Conservation (phyloP, 2,113 vertebrate species). For the Notechis scutatus region DNA sequence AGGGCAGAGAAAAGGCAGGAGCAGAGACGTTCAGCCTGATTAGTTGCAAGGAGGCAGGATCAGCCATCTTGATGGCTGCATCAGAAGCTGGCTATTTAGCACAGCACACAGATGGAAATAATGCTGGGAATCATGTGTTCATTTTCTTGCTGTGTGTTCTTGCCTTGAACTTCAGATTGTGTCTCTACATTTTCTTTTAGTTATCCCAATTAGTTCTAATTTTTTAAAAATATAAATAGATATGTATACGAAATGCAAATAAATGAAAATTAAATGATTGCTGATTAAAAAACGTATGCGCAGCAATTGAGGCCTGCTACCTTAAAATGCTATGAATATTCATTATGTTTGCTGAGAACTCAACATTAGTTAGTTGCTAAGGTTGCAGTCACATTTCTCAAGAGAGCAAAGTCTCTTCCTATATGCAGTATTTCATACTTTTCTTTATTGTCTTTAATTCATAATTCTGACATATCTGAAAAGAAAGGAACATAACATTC, state of each 20-base stretch:
- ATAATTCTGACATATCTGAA: background rate
- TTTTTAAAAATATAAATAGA: background rate
- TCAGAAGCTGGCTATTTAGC: background rate
- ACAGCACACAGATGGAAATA: background rate
- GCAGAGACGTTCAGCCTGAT: background rate
- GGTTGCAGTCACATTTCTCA: background rate
- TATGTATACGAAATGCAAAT: background rate
- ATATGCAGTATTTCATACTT: background rate
- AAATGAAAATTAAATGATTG: background rate
- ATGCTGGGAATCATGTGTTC: background rate
- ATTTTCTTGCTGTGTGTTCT: background rate
- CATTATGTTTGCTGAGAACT: background rate
- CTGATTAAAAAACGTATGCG: constrained; percentile 6
- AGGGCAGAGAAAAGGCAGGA: background rate
- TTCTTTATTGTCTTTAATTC: background rate
- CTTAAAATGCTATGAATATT: constrained; percentile 3
- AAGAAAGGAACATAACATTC: background rate
- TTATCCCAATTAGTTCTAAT: background rate
- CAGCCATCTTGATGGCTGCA: background rate
- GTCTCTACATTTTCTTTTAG: background rate
- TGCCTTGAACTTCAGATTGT: background rate
- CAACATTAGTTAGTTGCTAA: background rate
- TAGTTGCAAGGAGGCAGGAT: background rate
- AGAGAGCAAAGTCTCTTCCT: background rate
- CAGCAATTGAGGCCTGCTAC: background rate